Evolutionary conservation across 2,113 vertebrate genomes (phyloP), one percentile per base, ranked within the genome.

Genomic region (Grallaria varia): DNA sequence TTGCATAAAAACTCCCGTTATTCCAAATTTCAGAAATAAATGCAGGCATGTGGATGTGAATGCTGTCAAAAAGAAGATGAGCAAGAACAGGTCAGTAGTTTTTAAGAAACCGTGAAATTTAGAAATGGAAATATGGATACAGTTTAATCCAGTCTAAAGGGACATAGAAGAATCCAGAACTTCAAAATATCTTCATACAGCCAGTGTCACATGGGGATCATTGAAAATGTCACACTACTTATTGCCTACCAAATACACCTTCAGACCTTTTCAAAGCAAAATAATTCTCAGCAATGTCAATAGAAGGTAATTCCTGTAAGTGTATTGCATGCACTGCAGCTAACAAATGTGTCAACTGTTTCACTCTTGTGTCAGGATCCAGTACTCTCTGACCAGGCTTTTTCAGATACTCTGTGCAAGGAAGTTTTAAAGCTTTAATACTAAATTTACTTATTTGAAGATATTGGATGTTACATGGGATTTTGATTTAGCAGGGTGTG

Each of bases 401-500:
- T 86, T 74, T 75, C 49, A 78, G 31, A 79, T 44, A 47, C 3
- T 59, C 24, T 90, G 27, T 9, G 21, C 1, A 5, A 55, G 5
- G 16, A 47, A 5, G 1, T 4, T 59, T 92, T 93, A 42, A 62
- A 33, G 2, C 24, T 75, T 79, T 59, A 58, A 60, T 47, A 68
- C 0, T 3, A 52, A 21, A 59, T 83, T 39, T 64, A 44, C 12
- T 75, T 63, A 27, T 63, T 68, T 64, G 18, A 87, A 82, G 12
- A 30, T 53, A 62, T 1, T 23, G 31, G 17, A 44, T 0, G 0
- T 58, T 40, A 35, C 2, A 13, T 5, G 5, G 9, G 16, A 14
- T 64, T 81, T 78, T 28, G 7, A 55, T 83, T 86, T 39, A 83
- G 6, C 39, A 64, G 44, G 20, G 5, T 35, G 27, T 52, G 35